These are phyloP conservation scores for Drosophila virilis DNA, from an alignment of 1,140 invertebrate genomes.

Conservation along the genomic window DNA sequence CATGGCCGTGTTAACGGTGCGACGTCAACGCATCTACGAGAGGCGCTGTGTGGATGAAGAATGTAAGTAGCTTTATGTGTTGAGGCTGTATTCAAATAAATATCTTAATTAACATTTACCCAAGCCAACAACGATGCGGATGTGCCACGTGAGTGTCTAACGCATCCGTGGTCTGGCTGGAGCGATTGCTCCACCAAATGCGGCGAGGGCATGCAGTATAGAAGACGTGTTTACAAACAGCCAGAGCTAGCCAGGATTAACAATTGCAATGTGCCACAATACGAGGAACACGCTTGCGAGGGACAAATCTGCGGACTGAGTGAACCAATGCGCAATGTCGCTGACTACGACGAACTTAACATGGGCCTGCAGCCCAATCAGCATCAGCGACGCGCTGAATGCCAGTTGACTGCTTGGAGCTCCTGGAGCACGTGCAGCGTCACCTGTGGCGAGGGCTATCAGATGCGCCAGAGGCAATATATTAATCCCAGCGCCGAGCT, in stretches of 20 bases:
- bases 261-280: constrained; percentile 67
- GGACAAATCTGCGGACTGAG: constrained; percentile 58
- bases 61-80: constrained; percentile 50
- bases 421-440: constrained; percentile 90
- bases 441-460: constrained; percentile 86
- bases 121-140: constrained; percentile 68
- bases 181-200: constrained; percentile 91
- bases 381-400: constrained; percentile 84
- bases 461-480: constrained; percentile 59
- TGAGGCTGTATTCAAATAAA: not conserved
- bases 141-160: constrained; percentile 87
- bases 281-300: constrained; percentile 66
- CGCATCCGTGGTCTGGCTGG: constrained; percentile 91
- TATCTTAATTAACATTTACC: not conserved
- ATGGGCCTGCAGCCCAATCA: constrained; percentile 3
- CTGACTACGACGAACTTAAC: constrained; percentile 37
- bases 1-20: constrained; percentile 92
- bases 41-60: constrained; percentile 89
- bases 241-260: constrained; percentile 85
- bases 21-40: constrained; percentile 93
- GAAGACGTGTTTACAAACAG: constrained; percentile 87
- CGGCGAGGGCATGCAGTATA: constrained; percentile 88
- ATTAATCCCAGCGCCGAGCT: constrained; percentile 51
- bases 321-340: constrained; percentile 13
- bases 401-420: constrained; percentile 89